Evolutionary conservation across 2,797 vertebrate genomes (phyloP), one percentile per base, ranked within the genome.

Genomic region (Menidia menidia): DNA sequence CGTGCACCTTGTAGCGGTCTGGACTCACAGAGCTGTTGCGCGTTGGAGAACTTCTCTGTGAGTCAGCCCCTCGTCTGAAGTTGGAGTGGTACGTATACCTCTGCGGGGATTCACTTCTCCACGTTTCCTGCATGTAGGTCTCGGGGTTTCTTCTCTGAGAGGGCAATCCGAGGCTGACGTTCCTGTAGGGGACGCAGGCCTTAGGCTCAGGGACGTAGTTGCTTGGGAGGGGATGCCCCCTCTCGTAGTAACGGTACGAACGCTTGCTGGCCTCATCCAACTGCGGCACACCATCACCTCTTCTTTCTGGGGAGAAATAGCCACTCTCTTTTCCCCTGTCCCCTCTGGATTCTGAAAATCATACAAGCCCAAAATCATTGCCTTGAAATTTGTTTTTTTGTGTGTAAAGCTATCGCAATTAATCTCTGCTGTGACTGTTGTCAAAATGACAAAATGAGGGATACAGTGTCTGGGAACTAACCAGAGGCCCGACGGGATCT

Each of bases 71-170:
- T 2, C 60, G 85, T 82, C 94, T 90, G 59, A 95, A 95, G 84
- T 95, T 95, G 67, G 93, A 94, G 78, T 94, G 93, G 55, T 90
- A 90, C 0, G 93, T 91, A 82, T 94, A 91, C 44, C 93, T 92
- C 73, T 94, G 92, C 0, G 94, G 94, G n/a, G 94, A 94, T 68
- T 94, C 93, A 52, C 94, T 94, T 43, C 93, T 93, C 83, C 88
- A 92, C 14, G 59, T 65, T 30, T 91, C 91, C 43, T 84, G 87
- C 15, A 79, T 72, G 12, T 86, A 92, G 0, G 92, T 90, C 3
- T 93, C 92, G 1, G 18, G 44, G 70, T 71, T 94, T 64, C 95
- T 90, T 76, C 94, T 88, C 45, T 92, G 85, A 15, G 95, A 95
- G 0, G 94, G 94, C 30, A 94, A 48, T 6, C 95, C 94, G 0